phyloP scores from a whole-genome alignment of 2,113 vertebrate genomes.

The Rallus limicola region DNA sequence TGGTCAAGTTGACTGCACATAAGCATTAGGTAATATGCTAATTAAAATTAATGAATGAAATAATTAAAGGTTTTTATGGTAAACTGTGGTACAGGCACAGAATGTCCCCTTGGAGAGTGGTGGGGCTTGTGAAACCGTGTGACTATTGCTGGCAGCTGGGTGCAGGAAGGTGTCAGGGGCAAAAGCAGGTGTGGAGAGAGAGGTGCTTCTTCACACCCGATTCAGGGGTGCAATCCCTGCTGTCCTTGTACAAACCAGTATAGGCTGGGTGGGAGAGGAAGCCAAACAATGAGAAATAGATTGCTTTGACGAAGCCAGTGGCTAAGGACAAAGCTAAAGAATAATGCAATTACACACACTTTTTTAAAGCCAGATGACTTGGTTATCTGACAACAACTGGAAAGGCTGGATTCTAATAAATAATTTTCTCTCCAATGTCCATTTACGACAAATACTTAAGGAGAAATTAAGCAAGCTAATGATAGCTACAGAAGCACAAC shows the following conservation, averaged over 20 bases:
- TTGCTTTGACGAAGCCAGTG: neutral
- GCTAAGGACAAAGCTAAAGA: neutral
- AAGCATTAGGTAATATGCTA: neutral
- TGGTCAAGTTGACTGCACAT: neutral
- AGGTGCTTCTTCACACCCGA: neutral
- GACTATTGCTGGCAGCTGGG: neutral
- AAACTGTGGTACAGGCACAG: neutral
- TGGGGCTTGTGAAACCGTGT: neutral
- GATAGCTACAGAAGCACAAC: slow-evolving; percentile 71
- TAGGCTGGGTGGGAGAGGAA: neutral
- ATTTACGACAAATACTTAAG: slow-evolving; percentile 83
- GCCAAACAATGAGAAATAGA: neutral
- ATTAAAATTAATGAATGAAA: neutral
- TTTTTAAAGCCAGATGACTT: neutral
- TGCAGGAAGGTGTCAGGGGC: neutral
- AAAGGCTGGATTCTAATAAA: neutral
- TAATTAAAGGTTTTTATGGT: neutral
- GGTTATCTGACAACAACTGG: neutral
- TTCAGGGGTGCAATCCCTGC: neutral
- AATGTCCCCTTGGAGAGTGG: accelerated
- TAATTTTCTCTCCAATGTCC: slow-evolving; percentile 10
- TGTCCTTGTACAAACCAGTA: neutral
- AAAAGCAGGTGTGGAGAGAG: neutral
- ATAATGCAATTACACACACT: neutral
- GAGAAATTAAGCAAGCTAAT: slow-evolving; percentile 81